Evolutionary conservation across 2,113 vertebrate species (phyloP).

Genomic region (Lagopus muta): DNA sequence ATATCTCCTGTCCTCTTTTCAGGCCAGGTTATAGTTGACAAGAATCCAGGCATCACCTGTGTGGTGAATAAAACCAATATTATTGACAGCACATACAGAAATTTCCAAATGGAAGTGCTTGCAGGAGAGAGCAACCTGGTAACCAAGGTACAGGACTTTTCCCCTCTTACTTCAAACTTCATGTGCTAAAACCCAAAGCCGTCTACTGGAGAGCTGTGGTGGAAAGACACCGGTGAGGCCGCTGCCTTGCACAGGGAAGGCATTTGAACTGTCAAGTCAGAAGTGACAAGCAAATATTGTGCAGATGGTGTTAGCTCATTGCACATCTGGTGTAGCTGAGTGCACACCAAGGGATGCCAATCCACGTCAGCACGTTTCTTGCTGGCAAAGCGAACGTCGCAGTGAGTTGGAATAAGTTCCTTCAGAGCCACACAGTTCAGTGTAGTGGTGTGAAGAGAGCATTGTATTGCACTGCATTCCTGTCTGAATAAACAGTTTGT

Average conservation of each 20-base stretch:
- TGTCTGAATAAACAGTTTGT: not conserved
- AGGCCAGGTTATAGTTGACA: conserved; percentile 97
- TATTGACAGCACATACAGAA: conserved; percentile 91
- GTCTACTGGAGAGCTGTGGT: not conserved
- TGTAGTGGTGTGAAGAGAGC: not conserved
- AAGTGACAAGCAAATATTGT: not conserved
- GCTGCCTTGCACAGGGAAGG: not conserved
- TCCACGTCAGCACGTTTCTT: not conserved
- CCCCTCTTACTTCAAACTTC: not conserved
- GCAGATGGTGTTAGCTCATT: not conserved
- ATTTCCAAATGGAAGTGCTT: conserved; percentile 95
- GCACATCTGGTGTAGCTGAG: not conserved
- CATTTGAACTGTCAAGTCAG: not conserved
- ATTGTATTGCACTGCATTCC: not conserved
- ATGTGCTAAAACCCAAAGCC: not conserved
- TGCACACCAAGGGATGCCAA: not conserved
- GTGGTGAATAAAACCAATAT: conserved; percentile 94
- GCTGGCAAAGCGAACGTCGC: not conserved
- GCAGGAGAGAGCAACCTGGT: conserved; percentile 93
- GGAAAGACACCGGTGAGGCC: not conserved
- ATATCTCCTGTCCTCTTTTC: conserved; percentile 1
- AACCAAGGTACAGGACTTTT: conserved; percentile 81
- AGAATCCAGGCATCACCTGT: conserved; percentile 93
- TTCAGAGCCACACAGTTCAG: not conserved
- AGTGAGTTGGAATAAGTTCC: not conserved